Percentiles rank a stretch among this genome's conserved stretches.
Evolutionary conservation across 2,797 vertebrate genomes (phyloP).

Genomic region (Myotis vivesi): DNA sequence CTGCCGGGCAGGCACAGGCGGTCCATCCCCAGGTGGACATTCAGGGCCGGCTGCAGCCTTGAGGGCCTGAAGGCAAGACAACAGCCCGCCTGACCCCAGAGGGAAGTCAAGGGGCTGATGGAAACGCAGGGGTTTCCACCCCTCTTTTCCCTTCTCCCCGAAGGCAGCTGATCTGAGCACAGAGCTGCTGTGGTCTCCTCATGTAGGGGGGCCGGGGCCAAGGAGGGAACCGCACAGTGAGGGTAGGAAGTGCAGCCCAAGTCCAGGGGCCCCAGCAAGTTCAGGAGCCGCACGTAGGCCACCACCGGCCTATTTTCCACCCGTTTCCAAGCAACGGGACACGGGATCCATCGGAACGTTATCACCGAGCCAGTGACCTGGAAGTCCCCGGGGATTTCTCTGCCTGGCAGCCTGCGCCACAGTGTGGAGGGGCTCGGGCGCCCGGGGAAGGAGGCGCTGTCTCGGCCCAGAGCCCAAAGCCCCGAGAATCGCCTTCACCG

Average conservation of each 20-base stretch:
- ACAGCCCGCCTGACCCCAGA: not conserved
- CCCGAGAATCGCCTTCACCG: not conserved
- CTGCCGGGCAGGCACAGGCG: not conserved
- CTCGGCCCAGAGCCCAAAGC: not conserved
- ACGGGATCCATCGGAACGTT: not conserved
- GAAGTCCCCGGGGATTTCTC: not conserved
- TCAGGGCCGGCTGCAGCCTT: not conserved
- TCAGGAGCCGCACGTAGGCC: not conserved
- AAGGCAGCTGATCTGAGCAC: not conserved
- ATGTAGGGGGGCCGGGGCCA: not conserved
- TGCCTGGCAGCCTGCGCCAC: not conserved
- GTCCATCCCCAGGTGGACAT: not conserved
- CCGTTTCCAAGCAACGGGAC: slow-evolving; percentile 52
- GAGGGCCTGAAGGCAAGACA: not conserved
- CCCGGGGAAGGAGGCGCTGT: not conserved
- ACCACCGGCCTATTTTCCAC: slow-evolving; percentile 42
- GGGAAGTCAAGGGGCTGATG: not conserved
- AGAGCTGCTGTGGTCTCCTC: not conserved
- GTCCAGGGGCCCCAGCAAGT: not conserved
- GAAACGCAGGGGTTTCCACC: not conserved
- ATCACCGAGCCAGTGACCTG: slow-evolving; percentile 38
- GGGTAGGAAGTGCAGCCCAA: not conserved
- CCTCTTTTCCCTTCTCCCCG: rapidly evolving
- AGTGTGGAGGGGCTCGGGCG: not conserved
- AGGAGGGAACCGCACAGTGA: not conserved